These are phyloP conservation scores for Lethrus apterus DNA, from an alignment of 1,140 invertebrate genomes.

Conservation along the genomic window DNA sequence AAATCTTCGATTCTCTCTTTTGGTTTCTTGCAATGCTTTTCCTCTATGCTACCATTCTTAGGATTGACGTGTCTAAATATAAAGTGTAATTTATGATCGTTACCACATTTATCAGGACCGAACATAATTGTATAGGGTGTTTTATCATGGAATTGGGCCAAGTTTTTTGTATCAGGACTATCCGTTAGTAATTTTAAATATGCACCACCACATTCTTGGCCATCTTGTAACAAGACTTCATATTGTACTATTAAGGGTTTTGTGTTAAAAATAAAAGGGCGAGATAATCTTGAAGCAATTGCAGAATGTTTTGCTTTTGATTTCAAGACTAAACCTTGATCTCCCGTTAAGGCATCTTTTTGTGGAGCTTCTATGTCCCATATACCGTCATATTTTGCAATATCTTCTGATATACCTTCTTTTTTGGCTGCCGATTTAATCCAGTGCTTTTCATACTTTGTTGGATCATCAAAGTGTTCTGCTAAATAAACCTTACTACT, in stretches of 20 bases:
- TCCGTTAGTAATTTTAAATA: slow-evolving; percentile 89
- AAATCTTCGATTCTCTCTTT: slow-evolving; percentile 77
- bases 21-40: slow-evolving; percentile 89
- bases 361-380: slow-evolving; percentile 72
- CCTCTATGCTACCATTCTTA: slow-evolving; percentile 77
- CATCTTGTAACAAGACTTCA: slow-evolving; percentile 84
- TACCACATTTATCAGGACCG: slow-evolving; percentile 98
- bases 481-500: slow-evolving; percentile 64
- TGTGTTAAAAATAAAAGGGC: slow-evolving; percentile 77
- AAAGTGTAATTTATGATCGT: slow-evolving; percentile 93
- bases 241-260: slow-evolving; percentile 93
- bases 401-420: slow-evolving; percentile 81
- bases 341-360: slow-evolving; percentile 68
- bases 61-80: slow-evolving; percentile 97
- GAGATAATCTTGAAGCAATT: slow-evolving; percentile 72
- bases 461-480: slow-evolving; percentile 82
- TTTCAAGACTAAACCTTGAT: slow-evolving; percentile 85
- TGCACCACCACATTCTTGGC: slow-evolving; percentile 97
- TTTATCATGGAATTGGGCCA: slow-evolving; percentile 88
- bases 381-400: slow-evolving; percentile 92
- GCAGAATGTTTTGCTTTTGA: slow-evolving; percentile 96
- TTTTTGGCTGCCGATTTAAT: slow-evolving; percentile 87
- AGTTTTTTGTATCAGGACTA: slow-evolving; percentile 57
- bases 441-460: slow-evolving; percentile 74
- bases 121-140: slow-evolving; percentile 99